phyloP scores from a whole-genome alignment of 2,797 vertebrate genomes.

The Morelia viridis region DNA sequence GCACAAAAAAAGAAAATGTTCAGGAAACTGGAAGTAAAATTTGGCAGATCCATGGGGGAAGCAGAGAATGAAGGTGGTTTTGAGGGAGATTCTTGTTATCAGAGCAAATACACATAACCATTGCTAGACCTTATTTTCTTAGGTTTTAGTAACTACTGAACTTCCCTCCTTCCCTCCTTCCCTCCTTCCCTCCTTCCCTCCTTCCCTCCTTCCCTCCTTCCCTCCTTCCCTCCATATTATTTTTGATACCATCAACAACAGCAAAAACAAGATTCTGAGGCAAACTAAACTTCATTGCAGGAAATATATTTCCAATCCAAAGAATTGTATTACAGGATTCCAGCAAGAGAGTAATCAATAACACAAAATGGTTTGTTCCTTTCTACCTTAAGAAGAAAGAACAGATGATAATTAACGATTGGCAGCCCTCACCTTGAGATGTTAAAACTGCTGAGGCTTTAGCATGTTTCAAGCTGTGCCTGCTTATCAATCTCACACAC shows the following conservation, averaged over 20 bases:
- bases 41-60: neutral
- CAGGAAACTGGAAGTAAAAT: neutral
- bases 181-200: too few species aligned
- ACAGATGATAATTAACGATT: slow-evolving; percentile 20
- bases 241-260: neutral
- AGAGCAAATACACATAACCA: neutral
- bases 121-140: neutral
- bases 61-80: neutral
- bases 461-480: slow-evolving; percentile 1
- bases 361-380: neutral
- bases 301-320: neutral
- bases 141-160: neutral
- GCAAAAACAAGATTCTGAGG: neutral
- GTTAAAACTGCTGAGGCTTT: slow-evolving; percentile 4
- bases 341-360: slow-evolving; percentile 18
- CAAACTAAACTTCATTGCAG: neutral
- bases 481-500: slow-evolving; percentile 28
- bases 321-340: neutral
- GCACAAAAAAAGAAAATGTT: neutral
- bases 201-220: neutral
- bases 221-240: neutral
- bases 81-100: neutral
- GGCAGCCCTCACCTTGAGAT: slow-evolving; percentile 13
- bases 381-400: slow-evolving; percentile 3
- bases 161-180: neutral